A percentile compares a stretch with the other conserved stretches of the same genome.
Evolutionary conservation across 1,140 invertebrate species (phyloP).

Genomic region (Anastrepha ludens): DNA sequence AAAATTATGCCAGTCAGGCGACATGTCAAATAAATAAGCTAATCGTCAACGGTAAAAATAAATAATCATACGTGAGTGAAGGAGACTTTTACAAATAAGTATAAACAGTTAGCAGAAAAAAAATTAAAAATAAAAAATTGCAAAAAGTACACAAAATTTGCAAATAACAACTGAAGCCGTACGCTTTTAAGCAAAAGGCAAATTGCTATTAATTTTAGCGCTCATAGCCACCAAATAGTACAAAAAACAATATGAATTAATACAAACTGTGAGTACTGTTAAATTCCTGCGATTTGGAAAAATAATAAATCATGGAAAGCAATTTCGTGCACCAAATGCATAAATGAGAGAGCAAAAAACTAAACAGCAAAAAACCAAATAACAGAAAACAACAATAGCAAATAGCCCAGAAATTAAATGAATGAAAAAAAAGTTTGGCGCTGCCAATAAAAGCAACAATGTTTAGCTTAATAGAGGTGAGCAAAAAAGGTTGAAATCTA

Average conservation of each 20-base stretch:
- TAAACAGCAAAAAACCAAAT: too few relatives aligned
- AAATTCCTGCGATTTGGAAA: background rate
- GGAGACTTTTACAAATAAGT: background rate
- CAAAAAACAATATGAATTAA: background rate
- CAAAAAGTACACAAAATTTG: background rate
- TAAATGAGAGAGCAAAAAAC: background rate
- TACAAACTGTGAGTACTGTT: background rate
- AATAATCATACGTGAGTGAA: background rate
- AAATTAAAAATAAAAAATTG: background rate
- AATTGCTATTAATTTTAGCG: too few relatives aligned
- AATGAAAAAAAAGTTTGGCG: background rate
- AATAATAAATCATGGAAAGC: conserved; percentile 1
- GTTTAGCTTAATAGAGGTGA: background rate
- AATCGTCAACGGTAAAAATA: background rate
- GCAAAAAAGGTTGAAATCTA: conserved; percentile 45
- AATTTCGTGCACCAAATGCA: conserved; percentile 21
- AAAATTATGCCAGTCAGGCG: conserved; percentile 7
- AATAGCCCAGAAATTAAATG: too few relatives aligned
- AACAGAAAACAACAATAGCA: too few relatives aligned
- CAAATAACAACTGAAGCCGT: background rate
- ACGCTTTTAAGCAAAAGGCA: too few relatives aligned
- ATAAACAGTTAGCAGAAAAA: background rate
- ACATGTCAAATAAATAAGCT: conserved; percentile 2
- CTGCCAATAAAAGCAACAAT: background rate
- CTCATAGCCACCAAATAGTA: too few relatives aligned